Percentiles rank a stretch among this genome's conserved stretches.
Conservation (phyloP, 64 coral and sea anemone species). For the Stylophora pistillata region DNA sequence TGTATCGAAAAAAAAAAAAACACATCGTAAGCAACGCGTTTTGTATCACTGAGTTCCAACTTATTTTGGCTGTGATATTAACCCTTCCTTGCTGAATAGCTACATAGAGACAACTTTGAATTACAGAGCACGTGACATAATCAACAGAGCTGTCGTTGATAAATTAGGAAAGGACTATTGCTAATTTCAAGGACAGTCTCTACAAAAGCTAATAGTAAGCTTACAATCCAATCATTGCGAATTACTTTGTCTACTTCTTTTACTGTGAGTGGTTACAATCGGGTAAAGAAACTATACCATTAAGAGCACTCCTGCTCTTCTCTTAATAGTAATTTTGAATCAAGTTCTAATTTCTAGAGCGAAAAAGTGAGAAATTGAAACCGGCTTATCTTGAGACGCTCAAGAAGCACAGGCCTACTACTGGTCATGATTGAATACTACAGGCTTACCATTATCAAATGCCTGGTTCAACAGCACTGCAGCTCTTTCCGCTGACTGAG, state of each 20-base stretch:
- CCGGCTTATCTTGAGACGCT: too few species aligned
- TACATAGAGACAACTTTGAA: not conserved
- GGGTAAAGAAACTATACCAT: too few species aligned
- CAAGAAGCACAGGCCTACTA: not conserved
- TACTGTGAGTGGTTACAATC: too few species aligned
- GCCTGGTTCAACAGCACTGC: conserved; percentile 21
- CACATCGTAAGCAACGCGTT: not conserved
- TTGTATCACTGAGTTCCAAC: not conserved
- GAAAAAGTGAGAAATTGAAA: not conserved
- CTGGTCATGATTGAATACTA: not conserved
- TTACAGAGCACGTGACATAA: too few species aligned
- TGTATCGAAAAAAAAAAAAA: conserved; percentile 28
- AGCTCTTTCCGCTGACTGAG: conserved; percentile 50
- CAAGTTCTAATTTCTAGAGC: too few species aligned
- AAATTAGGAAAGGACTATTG: too few species aligned
- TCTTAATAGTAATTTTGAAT: not conserved
- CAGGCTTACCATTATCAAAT: conserved; percentile 47
- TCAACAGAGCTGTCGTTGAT: too few species aligned
- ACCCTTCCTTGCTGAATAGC: not conserved
- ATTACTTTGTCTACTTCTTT: too few species aligned
- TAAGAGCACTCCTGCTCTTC: too few species aligned
- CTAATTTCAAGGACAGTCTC: too few species aligned
- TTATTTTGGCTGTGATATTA: not conserved
- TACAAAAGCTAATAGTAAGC: too few species aligned
- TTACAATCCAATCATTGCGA: too few species aligned